phyloP scores from a whole-genome alignment of 2,888 invertebrate genomes.

The Aleiodes alternator region DNA sequence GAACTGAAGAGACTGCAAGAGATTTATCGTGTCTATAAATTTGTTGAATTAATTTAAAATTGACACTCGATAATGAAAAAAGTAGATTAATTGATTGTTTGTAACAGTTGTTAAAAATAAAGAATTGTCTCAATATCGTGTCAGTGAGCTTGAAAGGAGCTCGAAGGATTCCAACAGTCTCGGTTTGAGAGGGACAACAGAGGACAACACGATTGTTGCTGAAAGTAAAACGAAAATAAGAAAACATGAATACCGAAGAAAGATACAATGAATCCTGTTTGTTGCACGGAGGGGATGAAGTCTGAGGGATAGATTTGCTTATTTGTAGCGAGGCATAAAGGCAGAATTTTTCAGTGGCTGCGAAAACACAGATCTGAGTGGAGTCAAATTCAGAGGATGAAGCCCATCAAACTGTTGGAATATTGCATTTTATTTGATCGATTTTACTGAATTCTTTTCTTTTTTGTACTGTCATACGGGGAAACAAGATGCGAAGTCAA shows the following conservation, averaged over 20 bases:
- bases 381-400: not conserved
- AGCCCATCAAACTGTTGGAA: not conserved
- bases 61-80: too few relatives aligned
- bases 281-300: conserved; percentile 13
- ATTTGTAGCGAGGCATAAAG: not conserved
- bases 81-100: too few relatives aligned
- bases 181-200: not conserved
- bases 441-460: not conserved
- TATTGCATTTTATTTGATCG: not conserved
- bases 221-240: not conserved
- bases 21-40: too few relatives aligned
- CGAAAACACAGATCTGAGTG: not conserved
- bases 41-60: too few relatives aligned
- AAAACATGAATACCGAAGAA: conserved; percentile 15
- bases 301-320: conserved; percentile 26
- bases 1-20: too few relatives aligned
- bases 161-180: not conserved
- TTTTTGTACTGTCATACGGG: not conserved
- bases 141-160: too few relatives aligned
- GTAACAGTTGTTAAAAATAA: too few relatives aligned
- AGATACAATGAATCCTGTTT: conserved; percentile 8
- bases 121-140: too few relatives aligned
- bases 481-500: not conserved
- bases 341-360: not conserved
- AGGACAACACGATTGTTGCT: not conserved